Evolutionary conservation across 2,888 invertebrate genomes (phyloP), one percentile per base, ranked within the genome.

Genomic region (Agriopis aurantiaria): DNA sequence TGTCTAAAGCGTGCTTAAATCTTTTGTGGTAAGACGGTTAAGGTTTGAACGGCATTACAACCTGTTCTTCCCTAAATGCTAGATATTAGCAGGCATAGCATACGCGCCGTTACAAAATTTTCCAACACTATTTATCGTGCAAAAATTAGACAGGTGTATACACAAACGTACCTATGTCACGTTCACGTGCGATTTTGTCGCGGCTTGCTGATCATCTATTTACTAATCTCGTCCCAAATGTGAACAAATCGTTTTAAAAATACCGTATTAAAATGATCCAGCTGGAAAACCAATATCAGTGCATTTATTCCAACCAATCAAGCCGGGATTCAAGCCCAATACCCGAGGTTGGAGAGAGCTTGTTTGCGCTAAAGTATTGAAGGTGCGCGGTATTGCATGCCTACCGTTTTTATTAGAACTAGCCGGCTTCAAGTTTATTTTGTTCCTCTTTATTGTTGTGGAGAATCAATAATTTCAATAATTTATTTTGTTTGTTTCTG

Each of bases 341-440:
- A 72, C 59, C 72, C 67, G 72, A 61, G 61, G 56, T 60, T 45
- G 33, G 53, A 75, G 76, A 40, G 60, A 63, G 59, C 75, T 75
- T 75, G 75, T 76, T 75, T 74, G 73, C 72, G 70, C 73, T 70
- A 55, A 68, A 67, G 71, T 66, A 70, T 65, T 46, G 74, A 68
- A 59, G 45, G 69, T 60, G 67, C 70, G 55, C 58, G 56, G 58
- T 71, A 74, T 74, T 73, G 71, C 68, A 43, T 66, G 48, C 58
- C 56, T 48, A 12, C 68, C 69, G 70, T 73, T 76, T 72, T 74
- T 72, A 73, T 65, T 66, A 61, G 71, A 49, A 62, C 55, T 52
- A 59, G 53, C 23, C 12, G n/a, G 56, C 51, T 48, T 65, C 69
- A 43, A 58, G 46, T 40, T 64, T 52, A 52, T 65, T 69, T 53